Evolutionary conservation across 2,797 vertebrate species (phyloP).

Genomic region (Crocodylus rhombifer): DNA sequence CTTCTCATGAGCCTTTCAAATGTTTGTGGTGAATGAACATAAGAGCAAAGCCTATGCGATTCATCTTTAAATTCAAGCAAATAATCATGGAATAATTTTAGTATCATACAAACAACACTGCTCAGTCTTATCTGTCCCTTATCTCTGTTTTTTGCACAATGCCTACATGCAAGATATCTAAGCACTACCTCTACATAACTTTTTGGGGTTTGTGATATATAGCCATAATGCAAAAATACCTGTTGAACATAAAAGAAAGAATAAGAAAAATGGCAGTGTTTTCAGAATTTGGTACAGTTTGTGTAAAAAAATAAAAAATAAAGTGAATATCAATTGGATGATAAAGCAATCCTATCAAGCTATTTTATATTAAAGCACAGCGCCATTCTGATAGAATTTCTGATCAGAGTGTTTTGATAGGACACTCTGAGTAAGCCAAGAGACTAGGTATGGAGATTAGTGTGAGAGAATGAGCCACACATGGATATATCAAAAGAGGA

Average conservation of each 20-base stretch:
- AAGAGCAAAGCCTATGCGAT: not conserved
- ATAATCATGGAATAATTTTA: not conserved
- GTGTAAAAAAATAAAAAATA: not conserved
- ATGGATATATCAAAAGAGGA: conserved; percentile 34
- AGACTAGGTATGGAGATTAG: conserved; percentile 53
- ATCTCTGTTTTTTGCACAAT: not conserved
- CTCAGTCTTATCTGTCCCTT: not conserved
- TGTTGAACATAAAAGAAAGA: not conserved
- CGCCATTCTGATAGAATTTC: conserved; percentile 7
- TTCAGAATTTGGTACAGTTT: not conserved
- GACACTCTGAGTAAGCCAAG: not conserved
- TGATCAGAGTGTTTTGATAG: not conserved
- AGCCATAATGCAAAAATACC: not conserved
- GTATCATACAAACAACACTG: not conserved
- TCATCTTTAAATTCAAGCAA: not conserved
- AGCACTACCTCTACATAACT: not conserved
- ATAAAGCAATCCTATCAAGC: conserved; percentile 10
- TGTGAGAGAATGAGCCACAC: conserved; percentile 41
- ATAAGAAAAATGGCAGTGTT: not conserved
- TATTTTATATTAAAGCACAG: conserved; percentile 1
- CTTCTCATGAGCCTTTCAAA: not conserved
- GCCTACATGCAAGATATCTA: not conserved
- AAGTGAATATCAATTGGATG: not conserved
- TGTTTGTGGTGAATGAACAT: not conserved
- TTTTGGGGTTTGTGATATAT: not conserved